Base-by-base conservation (phyloP, 2,888 invertebrate genomes). In the Seira ritae region DNA sequence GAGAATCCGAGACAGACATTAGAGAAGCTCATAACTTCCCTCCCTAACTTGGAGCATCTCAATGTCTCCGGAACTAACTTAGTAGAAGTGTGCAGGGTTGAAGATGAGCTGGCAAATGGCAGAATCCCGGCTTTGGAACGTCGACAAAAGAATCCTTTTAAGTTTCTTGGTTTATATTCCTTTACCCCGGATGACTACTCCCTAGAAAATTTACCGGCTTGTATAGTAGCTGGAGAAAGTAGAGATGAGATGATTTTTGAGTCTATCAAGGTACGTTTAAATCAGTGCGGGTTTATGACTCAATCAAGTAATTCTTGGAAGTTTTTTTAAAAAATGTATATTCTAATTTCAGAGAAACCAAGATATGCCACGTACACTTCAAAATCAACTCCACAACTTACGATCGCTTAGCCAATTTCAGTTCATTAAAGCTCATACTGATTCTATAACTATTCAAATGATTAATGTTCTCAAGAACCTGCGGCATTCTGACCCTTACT, bases 61-160 rank as follows among this genome's bases (percentile, higher is more conserved):
- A 62, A 80, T 23, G 73, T 80, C 8, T 80, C 80, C 8, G 80
- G 80, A 15, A 80, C 80, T 15, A 80, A 80, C 17, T 60, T 80
- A 69, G 55, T 15, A 31, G 6, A 31, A 31, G 31, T 31, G 3
- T 31, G 31, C 31, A 31, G 31, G 31, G 31, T n/a, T n/a, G n/a
- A n/a, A n/a, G n/a, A n/a, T n/a, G n/a, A n/a, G n/a, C n/a, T n/a
- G n/a, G n/a, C n/a, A n/a, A 31, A 31, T 31, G 31, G 8, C n/a
- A n/a, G n/a, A 31, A 31, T 31, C 8, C 8, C 31, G 8, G 67
- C n/a, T 23, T 24, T 22, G 1, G 23, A 23, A 31, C 15, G 8
- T 24, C 6, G 67, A 31, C 24, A 1, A 2, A 6, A 24, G 10
- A 24, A 24, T 10, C 31, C 67, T 12, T 67, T 67, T 1, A 67